Base-by-base conservation (phyloP, 2,797 vertebrate genomes). In the Chiropotes sagulatus region DNA sequence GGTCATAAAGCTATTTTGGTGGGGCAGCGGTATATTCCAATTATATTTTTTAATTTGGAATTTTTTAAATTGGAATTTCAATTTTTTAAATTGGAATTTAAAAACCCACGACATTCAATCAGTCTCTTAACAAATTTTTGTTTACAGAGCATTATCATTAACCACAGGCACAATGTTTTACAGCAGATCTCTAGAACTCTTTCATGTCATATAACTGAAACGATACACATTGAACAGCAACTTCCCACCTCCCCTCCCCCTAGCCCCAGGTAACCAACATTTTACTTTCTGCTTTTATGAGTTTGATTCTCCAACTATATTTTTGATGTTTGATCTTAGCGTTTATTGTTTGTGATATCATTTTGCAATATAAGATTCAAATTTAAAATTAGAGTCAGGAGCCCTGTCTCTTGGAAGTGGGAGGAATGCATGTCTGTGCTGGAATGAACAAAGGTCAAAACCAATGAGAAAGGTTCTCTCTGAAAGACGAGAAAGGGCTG, bases 401-500 rank as follows among this genome's bases (percentile, higher is more conserved):
- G 13, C 13, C 61, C 75, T 79, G 4, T 64, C 44, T 88, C 50
- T 46, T 61, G 11, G 19, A 17, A 30, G 3, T 28, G 5, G 50
- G 0, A 1, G 36, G 12, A 73, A 73, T 48, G 6, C 13, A 5
- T 50, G 4, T 79, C 57, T 73, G n/a, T 81, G 36, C 22, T 50
- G 57, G 61, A 88, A 94, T 22, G 30, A 94, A 58, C 50, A 83
- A 83, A 73, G 70, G 64, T 92, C 95, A 97, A 96, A 94, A 76
- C 58, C 30, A 61, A 75, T 13, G n/a, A 93, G 90, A 85, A 97
- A 73, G 30, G 0, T 82, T 92, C 85, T 80, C 33, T 82, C 79
- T 96, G 72, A 81, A 97, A 93, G 75, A 96, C 50, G 90, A 95
- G 46, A 92, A 95, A 95, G 79, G 33, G 28, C 82, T 89, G 36